Conservation (phyloP, 2,113 vertebrate genomes). For the Acrocephalus arundinaceus region DNA sequence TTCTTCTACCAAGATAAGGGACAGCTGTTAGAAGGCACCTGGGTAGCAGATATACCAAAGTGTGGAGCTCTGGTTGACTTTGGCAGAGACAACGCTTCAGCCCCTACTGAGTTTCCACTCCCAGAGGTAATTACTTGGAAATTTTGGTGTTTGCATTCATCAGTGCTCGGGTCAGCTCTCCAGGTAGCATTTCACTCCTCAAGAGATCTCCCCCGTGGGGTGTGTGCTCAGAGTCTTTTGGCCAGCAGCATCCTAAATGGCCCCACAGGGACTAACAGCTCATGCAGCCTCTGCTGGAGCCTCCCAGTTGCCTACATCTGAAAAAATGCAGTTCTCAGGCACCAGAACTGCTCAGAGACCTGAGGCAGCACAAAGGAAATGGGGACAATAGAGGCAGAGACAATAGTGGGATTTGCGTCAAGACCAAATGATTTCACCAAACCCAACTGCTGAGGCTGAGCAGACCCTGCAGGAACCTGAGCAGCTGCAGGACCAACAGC, state of each 20-base stretch:
- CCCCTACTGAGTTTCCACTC: constrained; percentile 79
- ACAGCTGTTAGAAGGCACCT: constrained; percentile 86
- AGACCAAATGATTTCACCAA: neutral
- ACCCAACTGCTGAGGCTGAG: neutral
- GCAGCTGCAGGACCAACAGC: neutral
- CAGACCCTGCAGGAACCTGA: accelerated
- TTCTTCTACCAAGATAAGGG: constrained; percentile 82
- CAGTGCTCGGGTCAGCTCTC: neutral
- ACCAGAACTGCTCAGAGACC: constrained; percentile 5
- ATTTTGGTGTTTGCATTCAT: neutral
- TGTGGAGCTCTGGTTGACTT: constrained; percentile 86
- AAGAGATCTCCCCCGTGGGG: neutral
- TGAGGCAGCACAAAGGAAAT: constrained; percentile 20
- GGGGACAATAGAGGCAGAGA: constrained; percentile 33
- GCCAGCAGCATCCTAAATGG: neutral
- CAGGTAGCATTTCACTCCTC: neutral
- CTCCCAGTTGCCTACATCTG: neutral
- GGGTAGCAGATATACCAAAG: constrained; percentile 83
- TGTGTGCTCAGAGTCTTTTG: neutral
- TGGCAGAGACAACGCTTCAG: constrained; percentile 70
- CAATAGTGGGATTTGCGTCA: constrained; percentile 55
- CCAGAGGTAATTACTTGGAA: constrained; percentile 80
- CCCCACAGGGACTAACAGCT: neutral
- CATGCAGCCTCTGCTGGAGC: neutral
- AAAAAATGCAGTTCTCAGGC: neutral